Conservation (phyloP, 2,888 invertebrate species). For the Scaptomyza caliginosa region DNA sequence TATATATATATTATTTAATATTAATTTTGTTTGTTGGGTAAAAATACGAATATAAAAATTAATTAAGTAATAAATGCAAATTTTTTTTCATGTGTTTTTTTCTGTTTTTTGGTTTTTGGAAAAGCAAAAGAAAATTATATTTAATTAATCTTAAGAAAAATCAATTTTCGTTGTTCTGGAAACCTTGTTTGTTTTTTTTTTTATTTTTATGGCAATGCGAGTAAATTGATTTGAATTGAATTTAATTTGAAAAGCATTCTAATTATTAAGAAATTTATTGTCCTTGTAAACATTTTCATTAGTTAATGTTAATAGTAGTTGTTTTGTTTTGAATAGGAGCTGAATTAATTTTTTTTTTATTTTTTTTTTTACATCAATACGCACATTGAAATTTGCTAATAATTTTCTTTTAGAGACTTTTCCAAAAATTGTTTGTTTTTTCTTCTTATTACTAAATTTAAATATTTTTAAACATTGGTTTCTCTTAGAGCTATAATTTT, state of each 20-base stretch:
- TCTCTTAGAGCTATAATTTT: conserved; percentile 49
- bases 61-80: conserved; percentile 77
- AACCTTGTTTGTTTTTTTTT: conserved; percentile 57
- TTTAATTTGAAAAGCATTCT: conserved; percentile 65
- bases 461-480: conserved; percentile 34
- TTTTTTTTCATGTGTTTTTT: conserved; percentile 46
- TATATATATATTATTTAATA: conserved; percentile 13
- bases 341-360: conserved; percentile 11
- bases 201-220: conserved; percentile 20
- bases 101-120: conserved; percentile 52
- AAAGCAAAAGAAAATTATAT: conserved; percentile 64
- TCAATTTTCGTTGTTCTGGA: conserved; percentile 75
- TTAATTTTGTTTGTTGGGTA: conserved; percentile 6
- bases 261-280: conserved; percentile 76
- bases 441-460: conserved; percentile 38
- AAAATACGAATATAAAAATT: conserved; percentile 76
- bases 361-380: conserved; percentile 58
- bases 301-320: conserved; percentile 56
- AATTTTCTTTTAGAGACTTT: conserved; percentile 67
- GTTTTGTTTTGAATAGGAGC: conserved; percentile 2
- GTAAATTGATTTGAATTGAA: conserved; percentile 46
- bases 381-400: conserved; percentile 73
- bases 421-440: conserved; percentile 53
- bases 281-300: conserved; percentile 73
- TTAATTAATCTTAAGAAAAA: conserved; percentile 46